Evolutionary conservation across 2,888 invertebrate species (phyloP).

Genomic region (Agrilus cyanescens): DNA sequence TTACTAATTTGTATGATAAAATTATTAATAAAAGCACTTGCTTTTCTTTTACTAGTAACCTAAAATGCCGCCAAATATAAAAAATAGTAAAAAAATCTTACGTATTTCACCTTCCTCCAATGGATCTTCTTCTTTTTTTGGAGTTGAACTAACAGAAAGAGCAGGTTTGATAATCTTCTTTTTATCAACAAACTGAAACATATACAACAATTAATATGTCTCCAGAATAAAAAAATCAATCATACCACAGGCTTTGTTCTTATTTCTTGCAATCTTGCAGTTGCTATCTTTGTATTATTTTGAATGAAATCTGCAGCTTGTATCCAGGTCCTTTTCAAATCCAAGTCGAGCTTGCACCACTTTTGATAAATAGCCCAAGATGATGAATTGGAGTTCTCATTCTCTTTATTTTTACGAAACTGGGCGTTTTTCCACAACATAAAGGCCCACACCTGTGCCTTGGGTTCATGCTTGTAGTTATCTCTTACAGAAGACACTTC

Average conservation of each 20-base stretch:
- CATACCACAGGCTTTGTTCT: slow-evolving; percentile 9
- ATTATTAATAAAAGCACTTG: too few species aligned
- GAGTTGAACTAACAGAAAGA: not conserved
- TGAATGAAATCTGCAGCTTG: slow-evolving; percentile 68
- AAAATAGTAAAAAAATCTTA: slow-evolving; percentile 7
- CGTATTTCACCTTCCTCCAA: slow-evolving; percentile 20
- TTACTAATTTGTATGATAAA: too few species aligned
- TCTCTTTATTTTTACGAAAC: slow-evolving; percentile 37
- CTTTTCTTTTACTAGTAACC: too few species aligned
- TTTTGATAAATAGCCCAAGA: slow-evolving; percentile 75
- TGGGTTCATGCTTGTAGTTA: slow-evolving; percentile 56
- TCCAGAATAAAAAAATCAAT: not conserved
- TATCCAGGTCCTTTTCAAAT: slow-evolving; percentile 66
- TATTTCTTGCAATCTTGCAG: slow-evolving; percentile 53
- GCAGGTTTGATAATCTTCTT: not conserved
- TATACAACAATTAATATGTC: too few species aligned
- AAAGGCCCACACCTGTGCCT: slow-evolving; percentile 79
- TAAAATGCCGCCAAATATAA: too few species aligned
- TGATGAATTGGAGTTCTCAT: slow-evolving; percentile 28
- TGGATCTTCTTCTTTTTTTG: slow-evolving; percentile 12
- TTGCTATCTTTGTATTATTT: slow-evolving; percentile 52
- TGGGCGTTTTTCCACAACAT: slow-evolving; percentile 65
- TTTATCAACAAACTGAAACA: not conserved
- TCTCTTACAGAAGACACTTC: slow-evolving; percentile 52
- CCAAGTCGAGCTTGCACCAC: slow-evolving; percentile 70